Evolutionary conservation across 2,888 invertebrate species (phyloP), one percentile per base, ranked within the genome.

Genomic region (Deilephila elpenor): DNA sequence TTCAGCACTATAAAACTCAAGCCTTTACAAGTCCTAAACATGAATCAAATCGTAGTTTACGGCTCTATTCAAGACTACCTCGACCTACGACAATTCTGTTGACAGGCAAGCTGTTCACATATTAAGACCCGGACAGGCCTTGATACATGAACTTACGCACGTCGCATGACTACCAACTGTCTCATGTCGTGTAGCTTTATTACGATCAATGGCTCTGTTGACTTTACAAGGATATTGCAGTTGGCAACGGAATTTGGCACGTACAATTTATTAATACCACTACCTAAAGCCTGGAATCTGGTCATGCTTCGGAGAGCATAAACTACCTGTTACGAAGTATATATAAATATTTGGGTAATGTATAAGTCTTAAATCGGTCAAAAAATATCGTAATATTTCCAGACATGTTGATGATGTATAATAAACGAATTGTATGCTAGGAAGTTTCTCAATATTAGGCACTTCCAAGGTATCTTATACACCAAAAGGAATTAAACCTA

Each of bases 151-250:
- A 67, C 64, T 44, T 44, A 67, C 34, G 34, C 19, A 6, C 44
- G 44, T 67, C n/a, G 56, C 56, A 56, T 56, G 56, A 19, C 56
- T 56, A 56, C 19, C 56, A 56, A 56, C 44, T 44, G 17, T 44
- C 64, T 37, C 20, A 44, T 20, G 64, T 67, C 64, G 44, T 64
- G 37, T 44, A 44, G 51, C 64, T 67, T 67, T 20, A 67, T 67
- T 67, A 62, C 62, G 19, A 67, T 67, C 25, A 67, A 14, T 67
- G 17, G 25, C 37, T 67, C 37, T 67, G 44, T 67, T 37, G 37
- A 37, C 44, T 67, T 20, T 37, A 44, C 20, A 44, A 37, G 25
- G 64, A 44, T 67, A 51, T 67, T 67, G 37, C 62, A 44, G 14
- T 67, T 44, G 64, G 64, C 34, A 64, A 19, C 6, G 44, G 44